Evolutionary conservation across 1,140 invertebrate species (phyloP).

Genomic region (Diachasma alloeum): DNA sequence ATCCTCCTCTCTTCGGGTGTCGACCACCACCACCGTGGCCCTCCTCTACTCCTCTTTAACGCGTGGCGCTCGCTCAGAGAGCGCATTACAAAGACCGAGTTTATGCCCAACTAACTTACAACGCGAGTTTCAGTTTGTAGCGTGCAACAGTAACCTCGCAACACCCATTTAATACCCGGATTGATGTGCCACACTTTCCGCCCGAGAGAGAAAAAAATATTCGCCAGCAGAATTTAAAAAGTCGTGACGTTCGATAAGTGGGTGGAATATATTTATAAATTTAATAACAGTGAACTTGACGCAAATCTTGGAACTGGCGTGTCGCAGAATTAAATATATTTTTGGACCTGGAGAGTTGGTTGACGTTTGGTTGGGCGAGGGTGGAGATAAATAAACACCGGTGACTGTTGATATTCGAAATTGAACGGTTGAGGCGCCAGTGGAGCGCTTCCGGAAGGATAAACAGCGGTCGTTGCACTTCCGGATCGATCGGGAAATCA

Average conservation of each 20-base stretch:
- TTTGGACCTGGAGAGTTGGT: too few relatives aligned
- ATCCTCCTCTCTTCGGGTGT: constrained; percentile 4
- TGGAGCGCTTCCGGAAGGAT: background rate
- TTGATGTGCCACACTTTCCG: too few relatives aligned
- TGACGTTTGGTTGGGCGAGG: too few relatives aligned
- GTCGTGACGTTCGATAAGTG: too few relatives aligned
- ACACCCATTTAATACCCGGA: background rate
- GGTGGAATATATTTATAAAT: too few relatives aligned
- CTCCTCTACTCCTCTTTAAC: constrained; percentile 25
- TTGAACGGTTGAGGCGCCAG: background rate
- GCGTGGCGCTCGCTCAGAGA: constrained; percentile 5
- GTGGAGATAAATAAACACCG: background rate
- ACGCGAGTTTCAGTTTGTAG: constrained; percentile 16
- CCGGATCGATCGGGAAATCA: background rate
- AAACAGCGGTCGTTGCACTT: background rate
- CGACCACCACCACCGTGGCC: constrained; percentile 12
- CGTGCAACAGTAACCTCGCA: background rate
- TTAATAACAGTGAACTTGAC: too few relatives aligned
- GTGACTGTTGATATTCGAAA: background rate
- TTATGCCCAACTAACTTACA: constrained; percentile 27
- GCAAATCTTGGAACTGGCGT: too few relatives aligned
- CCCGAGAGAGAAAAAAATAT: background rate
- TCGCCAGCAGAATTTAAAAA: background rate
- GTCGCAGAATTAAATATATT: too few relatives aligned
- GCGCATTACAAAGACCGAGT: constrained; percentile 24